Evolutionary conservation across 2,797 vertebrate genomes (phyloP).

Genomic region (Acropternis orthonyx): DNA sequence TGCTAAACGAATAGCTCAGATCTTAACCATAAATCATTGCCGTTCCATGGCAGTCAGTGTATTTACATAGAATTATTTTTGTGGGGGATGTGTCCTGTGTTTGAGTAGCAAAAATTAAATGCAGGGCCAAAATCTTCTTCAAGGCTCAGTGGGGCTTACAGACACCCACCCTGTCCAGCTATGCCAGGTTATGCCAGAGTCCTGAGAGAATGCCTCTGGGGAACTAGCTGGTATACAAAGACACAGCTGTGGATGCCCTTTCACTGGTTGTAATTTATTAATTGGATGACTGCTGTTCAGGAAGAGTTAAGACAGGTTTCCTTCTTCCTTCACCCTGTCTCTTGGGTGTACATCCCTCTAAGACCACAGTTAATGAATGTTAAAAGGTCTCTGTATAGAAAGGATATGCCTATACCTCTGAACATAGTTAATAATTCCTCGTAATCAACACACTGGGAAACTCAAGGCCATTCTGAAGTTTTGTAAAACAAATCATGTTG

Average conservation of each 20-base stretch:
- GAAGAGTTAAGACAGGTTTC: not conserved
- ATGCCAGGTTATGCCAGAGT: not conserved
- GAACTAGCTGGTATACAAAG: not conserved
- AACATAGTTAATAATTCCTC: not conserved
- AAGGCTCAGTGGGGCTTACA: not conserved
- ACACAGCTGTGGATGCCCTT: not conserved
- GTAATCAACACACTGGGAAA: not conserved
- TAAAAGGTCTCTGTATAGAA: not conserved
- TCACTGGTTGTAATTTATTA: not conserved
- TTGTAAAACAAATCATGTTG: not conserved
- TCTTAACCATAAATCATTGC: not conserved
- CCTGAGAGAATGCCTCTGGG: not conserved
- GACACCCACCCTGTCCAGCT: not conserved
- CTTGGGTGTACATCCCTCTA: not conserved
- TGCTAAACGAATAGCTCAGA: not conserved
- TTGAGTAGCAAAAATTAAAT: not conserved
- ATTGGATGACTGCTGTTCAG: not conserved
- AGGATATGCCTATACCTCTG: rapidly evolving
- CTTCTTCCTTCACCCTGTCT: not conserved
- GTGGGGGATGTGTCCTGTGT: not conserved
- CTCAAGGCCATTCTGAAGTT: not conserved
- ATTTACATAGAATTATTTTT: not conserved
- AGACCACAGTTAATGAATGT: not conserved
- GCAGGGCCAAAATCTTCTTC: not conserved
- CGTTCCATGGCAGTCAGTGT: not conserved